Evolutionary conservation across 1,140 invertebrate species (phyloP), one percentile per base, ranked within the genome.

Genomic region (Meloidogyne hapla): DNA sequence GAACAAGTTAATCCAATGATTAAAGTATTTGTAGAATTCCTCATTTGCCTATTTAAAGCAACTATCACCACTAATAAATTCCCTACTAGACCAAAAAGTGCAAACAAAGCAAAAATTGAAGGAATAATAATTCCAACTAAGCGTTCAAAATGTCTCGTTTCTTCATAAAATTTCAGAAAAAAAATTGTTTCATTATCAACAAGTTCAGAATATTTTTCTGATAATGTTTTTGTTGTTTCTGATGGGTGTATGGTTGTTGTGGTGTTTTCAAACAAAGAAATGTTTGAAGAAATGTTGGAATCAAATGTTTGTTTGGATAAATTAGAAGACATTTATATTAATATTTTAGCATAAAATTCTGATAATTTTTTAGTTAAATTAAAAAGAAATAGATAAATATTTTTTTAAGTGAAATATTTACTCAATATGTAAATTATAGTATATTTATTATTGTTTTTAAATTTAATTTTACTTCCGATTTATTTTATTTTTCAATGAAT

Each of bases 1-100:
- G 95, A 94, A 23, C 81, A 77, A 45, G 84, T 83, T 23, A 85
- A 75, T 12, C 83, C 83, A 81, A 68, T 28, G 77, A 83, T 62
- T 38, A 85, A 75, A 33, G 84, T 85, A 66, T 85, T 86, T 4
- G 84, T 85, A 10, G 77, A 80, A 61, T 86, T 85, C 23, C 84
- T 67, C 84, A 85, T 86, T 56, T 85, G 83, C 40, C 84, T 76
- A 65, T 85, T 84, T 5, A 86, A 71, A 18, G 84, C 84, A 18
- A 86, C 81, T 18, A 85, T 72, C 33, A 86, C 79, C 10, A 85
- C 83, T 42, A 86, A 62, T 21, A 85, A 66, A 70, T 85, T 85
- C 15, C 84, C 84, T 13, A 84, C 71, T 12, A 86, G 64, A 6
- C 84, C 84, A 26, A 85, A 73, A 23, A 83, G 21, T 10, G 85